Percentiles rank a stretch among this genome's conserved stretches.
These are phyloP conservation scores for Anagrus nilaparvatae DNA, from an alignment of 1,140 invertebrate species.

Conservation along the genomic window DNA sequence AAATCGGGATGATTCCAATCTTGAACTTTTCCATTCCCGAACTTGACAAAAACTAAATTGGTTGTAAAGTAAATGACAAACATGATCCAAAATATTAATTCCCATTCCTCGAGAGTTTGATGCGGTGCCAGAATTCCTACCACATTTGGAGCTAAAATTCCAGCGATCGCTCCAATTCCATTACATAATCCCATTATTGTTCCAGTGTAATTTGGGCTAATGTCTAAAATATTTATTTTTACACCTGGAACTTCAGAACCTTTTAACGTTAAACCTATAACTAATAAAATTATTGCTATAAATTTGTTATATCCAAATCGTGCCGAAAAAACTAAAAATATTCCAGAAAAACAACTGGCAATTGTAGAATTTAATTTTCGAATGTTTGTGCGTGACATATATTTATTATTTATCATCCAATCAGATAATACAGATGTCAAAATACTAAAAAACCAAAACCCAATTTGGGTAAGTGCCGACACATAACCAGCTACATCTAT, in stretches of 20 bases:
- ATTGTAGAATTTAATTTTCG: slow-evolving; percentile 23
- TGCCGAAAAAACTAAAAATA: slow-evolving; percentile 3
- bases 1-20: slow-evolving; percentile 9
- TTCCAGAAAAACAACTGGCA: not conserved
- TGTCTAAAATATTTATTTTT: slow-evolving; percentile 56
- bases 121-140: slow-evolving; percentile 47
- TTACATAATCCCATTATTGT: slow-evolving; percentile 55
- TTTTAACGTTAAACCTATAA: slow-evolving; percentile 58
- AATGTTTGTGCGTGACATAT: slow-evolving; percentile 41
- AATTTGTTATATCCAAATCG: slow-evolving; percentile 5
- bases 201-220: slow-evolving; percentile 60
- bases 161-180: slow-evolving; percentile 49
- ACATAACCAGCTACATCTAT: slow-evolving; percentile 59
- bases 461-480: slow-evolving; percentile 57
- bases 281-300: slow-evolving; percentile 51
- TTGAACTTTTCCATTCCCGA: slow-evolving; percentile 12
- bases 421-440: slow-evolving; percentile 46
- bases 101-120: slow-evolving; percentile 12
- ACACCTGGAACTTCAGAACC: slow-evolving; percentile 63
- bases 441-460: slow-evolving; percentile 51
- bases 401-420: slow-evolving; percentile 42
- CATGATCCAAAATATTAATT: slow-evolving; percentile 11
- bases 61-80: slow-evolving; percentile 3
- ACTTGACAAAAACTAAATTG: not conserved
- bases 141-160: slow-evolving; percentile 56